A percentile compares a stretch with the other conserved stretches of the same genome.
These are phyloP conservation scores for Magallana angulata DNA, from an alignment of 1,140 invertebrate genomes.

Conservation along the genomic window DNA sequence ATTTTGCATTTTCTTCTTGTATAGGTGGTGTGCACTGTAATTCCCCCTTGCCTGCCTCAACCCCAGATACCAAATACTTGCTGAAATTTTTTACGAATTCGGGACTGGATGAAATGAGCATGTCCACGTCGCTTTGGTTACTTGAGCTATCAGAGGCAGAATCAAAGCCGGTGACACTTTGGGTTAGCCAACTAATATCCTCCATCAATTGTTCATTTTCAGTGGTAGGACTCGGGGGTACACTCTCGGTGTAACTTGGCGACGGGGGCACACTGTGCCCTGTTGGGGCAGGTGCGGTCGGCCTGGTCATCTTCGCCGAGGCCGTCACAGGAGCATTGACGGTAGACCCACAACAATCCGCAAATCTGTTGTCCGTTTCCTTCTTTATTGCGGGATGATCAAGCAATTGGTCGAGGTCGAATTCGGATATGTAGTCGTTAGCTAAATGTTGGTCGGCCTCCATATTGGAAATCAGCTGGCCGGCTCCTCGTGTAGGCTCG, in stretches of 20 bases:
- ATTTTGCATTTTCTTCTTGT: conserved; percentile 36
- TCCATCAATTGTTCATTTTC: conserved; percentile 55
- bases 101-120: conserved; percentile 66
- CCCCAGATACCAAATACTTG: conserved; percentile 64
- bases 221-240: conserved; percentile 45
- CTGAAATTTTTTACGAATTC: conserved; percentile 67
- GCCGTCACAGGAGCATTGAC: conserved; percentile 55
- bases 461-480: conserved; percentile 69
- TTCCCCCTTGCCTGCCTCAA: conserved; percentile 54
- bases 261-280: conserved; percentile 61
- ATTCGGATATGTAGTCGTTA: conserved; percentile 74
- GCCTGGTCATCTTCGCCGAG: conserved; percentile 55
- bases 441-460: conserved; percentile 69
- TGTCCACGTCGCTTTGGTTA: conserved; percentile 61
- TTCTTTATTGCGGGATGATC: conserved; percentile 68
- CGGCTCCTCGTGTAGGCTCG: conserved; percentile 57
- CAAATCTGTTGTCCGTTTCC: conserved; percentile 60
- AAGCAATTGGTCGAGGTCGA: conserved; percentile 72
- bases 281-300: conserved; percentile 54
- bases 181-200: conserved; percentile 65
- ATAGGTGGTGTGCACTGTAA: conserved; percentile 42
- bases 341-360: conserved; percentile 57
- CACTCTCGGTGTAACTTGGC: conserved; percentile 48
- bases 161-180: conserved; percentile 59
- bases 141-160: conserved; percentile 47